Base-by-base conservation (phyloP, 2,797 vertebrate species). In the Hipposideros larvatus region DNA sequence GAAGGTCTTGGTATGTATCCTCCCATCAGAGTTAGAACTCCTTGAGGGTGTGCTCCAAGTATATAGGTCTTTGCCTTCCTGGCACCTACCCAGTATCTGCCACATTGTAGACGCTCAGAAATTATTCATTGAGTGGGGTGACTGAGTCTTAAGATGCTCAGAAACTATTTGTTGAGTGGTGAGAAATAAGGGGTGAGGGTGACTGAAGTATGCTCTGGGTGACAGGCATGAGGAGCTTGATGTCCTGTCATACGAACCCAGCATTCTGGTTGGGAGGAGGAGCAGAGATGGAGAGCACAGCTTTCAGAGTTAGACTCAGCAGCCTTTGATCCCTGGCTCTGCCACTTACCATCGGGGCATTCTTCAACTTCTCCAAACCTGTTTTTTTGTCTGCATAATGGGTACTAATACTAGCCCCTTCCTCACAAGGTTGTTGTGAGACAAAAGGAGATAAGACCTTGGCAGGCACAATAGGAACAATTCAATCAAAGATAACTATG, bases 231-330 rank as follows among this genome's bases (percentile, higher is more conserved):
- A 94, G 78, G 91, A 28, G 18, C 14, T 14, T 7, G 22, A 4
- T 11, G 4, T 22, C 31, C 16, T 55, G 24, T 48, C 5, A 0
- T 21, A 3, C 4, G 31, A 31, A 51, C 26, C n/a, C 5, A 0
- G 11, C 7, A 4, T 53, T 34, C 19, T 4, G 43, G 41, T 11
- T 46, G 28, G 46, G 11, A 31, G 31, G 14, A 16, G 19, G 9
- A 59, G 7, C 28, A 3, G 83, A 57, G 37, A 21, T 46, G 26
- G 75, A 61, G 22, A 73, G 24, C 31, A 43, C 24, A 2, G 41
- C 19, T 11, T 41, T 70, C 84, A 43, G 18, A 57, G 43, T 16
- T 31, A 21, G 22, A 28, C 51, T 22, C 57, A 11, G 22, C 26
- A 79, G 51, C 18, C 4, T 66, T 26, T 10, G 79, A 43, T 24